phyloP scores from a whole-genome alignment of 2,888 invertebrate genomes.

The Oconnorella tubifera region DNA sequence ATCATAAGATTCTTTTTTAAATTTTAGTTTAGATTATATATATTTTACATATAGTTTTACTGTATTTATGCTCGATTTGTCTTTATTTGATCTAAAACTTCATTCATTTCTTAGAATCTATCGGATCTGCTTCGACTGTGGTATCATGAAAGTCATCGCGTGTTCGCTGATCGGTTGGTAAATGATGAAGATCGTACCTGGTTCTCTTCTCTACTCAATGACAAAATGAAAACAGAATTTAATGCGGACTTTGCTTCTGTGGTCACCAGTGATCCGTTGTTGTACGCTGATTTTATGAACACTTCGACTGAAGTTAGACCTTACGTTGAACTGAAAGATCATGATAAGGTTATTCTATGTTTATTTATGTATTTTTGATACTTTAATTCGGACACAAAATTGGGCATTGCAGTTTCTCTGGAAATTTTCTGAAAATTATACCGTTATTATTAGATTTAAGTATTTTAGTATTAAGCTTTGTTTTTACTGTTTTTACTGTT shows the following conservation, averaged over 20 bases:
- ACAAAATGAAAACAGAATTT: conserved; percentile 63
- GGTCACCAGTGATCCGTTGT: conserved; percentile 61
- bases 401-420: too few relatives aligned
- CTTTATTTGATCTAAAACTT: neutral
- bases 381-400: too few relatives aligned
- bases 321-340: conserved; percentile 66
- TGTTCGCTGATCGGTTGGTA: conserved; percentile 57
- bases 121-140: conserved; percentile 51
- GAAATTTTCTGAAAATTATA: too few relatives aligned
- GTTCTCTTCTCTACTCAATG: conserved; percentile 45
- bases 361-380: too few relatives aligned
- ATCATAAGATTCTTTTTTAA: too few relatives aligned
- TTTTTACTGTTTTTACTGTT: too few relatives aligned
- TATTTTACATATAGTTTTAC: too few relatives aligned
- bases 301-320: conserved; percentile 57
- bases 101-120: conserved; percentile 40
- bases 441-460: too few relatives aligned
- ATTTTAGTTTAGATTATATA: too few relatives aligned
- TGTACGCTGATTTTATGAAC: conserved; percentile 67
- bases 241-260: conserved; percentile 59
- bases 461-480: too few relatives aligned
- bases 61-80: too few relatives aligned
- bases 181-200: conserved; percentile 54
- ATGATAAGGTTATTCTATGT: too few relatives aligned
- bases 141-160: conserved; percentile 57